Evolutionary conservation across 2,113 vertebrate species (phyloP).

Genomic region (Rallus limicola): DNA sequence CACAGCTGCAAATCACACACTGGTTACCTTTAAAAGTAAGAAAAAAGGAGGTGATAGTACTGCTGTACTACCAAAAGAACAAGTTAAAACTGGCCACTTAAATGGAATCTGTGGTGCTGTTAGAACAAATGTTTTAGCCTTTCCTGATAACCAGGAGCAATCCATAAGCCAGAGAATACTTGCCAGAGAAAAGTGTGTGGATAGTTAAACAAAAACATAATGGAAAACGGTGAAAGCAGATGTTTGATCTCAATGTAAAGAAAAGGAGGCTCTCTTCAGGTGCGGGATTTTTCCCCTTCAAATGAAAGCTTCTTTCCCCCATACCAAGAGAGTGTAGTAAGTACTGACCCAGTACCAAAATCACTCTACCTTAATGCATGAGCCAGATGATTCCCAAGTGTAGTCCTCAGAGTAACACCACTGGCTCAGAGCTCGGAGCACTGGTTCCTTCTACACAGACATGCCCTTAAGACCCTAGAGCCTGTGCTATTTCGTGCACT

Average conservation of each 20-base stretch:
- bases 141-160: not conserved
- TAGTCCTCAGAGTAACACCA: not conserved
- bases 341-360: not conserved
- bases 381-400: not conserved
- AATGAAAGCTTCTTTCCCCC: not conserved
- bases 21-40: not conserved
- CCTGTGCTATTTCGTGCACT: not conserved
- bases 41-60: not conserved
- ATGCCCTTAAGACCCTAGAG: not conserved
- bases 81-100: not conserved
- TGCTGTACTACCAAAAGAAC: not conserved
- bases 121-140: conserved; percentile 17
- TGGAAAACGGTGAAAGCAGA: not conserved
- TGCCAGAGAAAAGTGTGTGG: not conserved
- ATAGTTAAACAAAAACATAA: not conserved
- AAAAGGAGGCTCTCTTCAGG: not conserved
- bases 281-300: not conserved
- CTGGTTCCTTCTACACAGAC: not conserved
- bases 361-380: not conserved
- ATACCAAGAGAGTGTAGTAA: not conserved
- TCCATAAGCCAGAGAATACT: not conserved
- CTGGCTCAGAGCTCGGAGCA: not conserved
- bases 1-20: not conserved
- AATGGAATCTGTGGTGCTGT: not conserved
- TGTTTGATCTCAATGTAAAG: not conserved